A percentile compares a stretch with the other conserved stretches of the same genome.
Conservation (phyloP, 1,140 invertebrate species). For the honey bee (Apis mellifera) region Amel_HAv3.1 CM009939.2:4619501-4620000, state of each 20-base stretch:
- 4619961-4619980: slow-evolving; percentile 39
- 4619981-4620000: slow-evolving; percentile 49
- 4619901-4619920: slow-evolving; percentile 68
- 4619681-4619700: slow-evolving; percentile 59
- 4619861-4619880: slow-evolving; percentile 63
- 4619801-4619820: slow-evolving; percentile 10
- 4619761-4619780: slow-evolving; percentile 45
- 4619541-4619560: too few relatives aligned
- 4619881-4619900: slow-evolving; percentile 68
- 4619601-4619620: background rate
- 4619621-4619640: background rate
- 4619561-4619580: background rate
- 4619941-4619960: slow-evolving; percentile 14
- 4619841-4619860: slow-evolving; percentile 22
- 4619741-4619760: slow-evolving; percentile 28
- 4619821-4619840: background rate
- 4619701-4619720: slow-evolving; percentile 23
- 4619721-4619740: too few relatives aligned
- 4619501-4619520: too few relatives aligned
- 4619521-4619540: too few relatives aligned
- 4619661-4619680: slow-evolving; percentile 60
- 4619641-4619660: slow-evolving; percentile 61
- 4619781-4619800: slow-evolving; percentile 39
- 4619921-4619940: slow-evolving; percentile 47
- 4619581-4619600: background rate